Evolutionary conservation across 2,113 vertebrate genomes (phyloP).

Genomic region (Rhadina sibilatrix): DNA sequence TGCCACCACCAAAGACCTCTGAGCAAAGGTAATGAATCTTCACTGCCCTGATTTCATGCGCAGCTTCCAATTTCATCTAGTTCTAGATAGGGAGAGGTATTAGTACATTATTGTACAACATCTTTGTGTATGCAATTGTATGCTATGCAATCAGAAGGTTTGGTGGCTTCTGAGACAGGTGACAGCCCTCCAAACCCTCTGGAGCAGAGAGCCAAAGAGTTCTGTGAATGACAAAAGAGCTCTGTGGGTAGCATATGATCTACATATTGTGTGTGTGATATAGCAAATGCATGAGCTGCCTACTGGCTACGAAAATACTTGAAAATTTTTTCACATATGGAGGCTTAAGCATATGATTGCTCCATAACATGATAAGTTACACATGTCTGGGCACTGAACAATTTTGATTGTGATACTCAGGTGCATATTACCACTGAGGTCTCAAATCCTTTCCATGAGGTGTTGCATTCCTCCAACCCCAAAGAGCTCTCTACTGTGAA

Average conservation of each 20-base stretch:
- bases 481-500: neutral
- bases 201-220: neutral
- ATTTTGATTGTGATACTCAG: neutral
- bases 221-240: neutral
- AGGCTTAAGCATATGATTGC: neutral
- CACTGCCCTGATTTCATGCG: neutral
- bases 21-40: neutral
- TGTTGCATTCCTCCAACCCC: neutral
- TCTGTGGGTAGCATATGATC: neutral
- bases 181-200: neutral
- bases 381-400: neutral
- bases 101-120: neutral
- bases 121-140: neutral
- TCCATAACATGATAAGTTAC: neutral
- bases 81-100: neutral
- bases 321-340: neutral
- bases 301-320: neutral
- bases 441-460: neutral
- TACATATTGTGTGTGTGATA: neutral
- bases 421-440: neutral
- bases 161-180: neutral
- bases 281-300: neutral
- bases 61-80: neutral
- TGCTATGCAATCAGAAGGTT: neutral
- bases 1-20: neutral